Evolutionary conservation across 2,113 vertebrate genomes (phyloP).

Genomic region (Dipodomys merriami): DNA sequence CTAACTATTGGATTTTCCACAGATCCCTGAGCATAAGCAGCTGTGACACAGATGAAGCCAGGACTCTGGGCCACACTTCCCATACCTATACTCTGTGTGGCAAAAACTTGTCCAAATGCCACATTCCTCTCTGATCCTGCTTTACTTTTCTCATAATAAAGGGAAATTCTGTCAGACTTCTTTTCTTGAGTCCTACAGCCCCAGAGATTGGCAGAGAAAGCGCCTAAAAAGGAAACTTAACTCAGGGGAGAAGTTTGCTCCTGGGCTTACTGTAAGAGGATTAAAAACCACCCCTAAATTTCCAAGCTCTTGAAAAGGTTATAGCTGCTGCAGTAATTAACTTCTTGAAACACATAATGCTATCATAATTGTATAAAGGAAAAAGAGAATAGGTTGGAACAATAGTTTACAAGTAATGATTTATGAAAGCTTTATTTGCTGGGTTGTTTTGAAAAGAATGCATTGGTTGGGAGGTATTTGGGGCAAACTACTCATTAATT

Average conservation of each 20-base stretch:
- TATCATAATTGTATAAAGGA: slow-evolving; percentile 34
- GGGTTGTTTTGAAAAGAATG: slow-evolving; percentile 26
- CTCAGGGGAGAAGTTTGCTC: neutral
- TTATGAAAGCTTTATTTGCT: neutral
- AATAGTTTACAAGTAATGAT: slow-evolving; percentile 28
- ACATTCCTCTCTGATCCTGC: neutral
- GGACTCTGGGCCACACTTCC: neutral
- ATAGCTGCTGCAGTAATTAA: slow-evolving; percentile 48
- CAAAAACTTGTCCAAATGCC: neutral
- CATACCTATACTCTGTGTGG: neutral
- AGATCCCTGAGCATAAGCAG: neutral
- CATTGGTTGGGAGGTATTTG: neutral
- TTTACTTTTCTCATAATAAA: slow-evolving; percentile 22
- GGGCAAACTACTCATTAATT: slow-evolving; percentile 9
- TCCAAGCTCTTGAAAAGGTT: slow-evolving; percentile 50
- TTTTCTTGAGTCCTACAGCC: slow-evolving; percentile 41
- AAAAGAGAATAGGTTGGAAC: neutral
- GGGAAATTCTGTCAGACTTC: neutral
- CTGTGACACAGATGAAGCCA: neutral
- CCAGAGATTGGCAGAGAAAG: neutral
- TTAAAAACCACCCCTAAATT: slow-evolving; percentile 33
- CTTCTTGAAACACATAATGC: slow-evolving; percentile 28
- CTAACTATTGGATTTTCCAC: no score
- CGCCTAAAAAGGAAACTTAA: neutral
- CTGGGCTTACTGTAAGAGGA: slow-evolving; percentile 39